These are phyloP conservation scores for Apistogramma diplotaenia DNA, from an alignment of 2,113 vertebrate species.

Conservation along the genomic window DNA sequence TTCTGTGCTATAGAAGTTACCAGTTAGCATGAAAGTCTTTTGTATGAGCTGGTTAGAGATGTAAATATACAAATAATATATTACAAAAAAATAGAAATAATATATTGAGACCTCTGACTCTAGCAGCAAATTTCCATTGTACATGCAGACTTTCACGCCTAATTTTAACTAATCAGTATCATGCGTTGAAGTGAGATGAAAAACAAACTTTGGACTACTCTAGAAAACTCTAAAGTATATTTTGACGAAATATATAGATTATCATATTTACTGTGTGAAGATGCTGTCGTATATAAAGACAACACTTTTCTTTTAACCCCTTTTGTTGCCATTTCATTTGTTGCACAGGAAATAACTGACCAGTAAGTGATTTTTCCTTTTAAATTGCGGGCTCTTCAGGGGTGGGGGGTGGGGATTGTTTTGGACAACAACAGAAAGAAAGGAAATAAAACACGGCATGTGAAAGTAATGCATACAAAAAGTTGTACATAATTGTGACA, in stretches of 20 bases:
- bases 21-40: conserved; percentile 6
- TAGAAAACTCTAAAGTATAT: conserved; percentile 12
- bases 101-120: conserved; percentile 7
- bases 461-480: conserved; percentile 4
- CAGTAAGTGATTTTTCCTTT: background rate
- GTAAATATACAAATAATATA: conserved; percentile 62
- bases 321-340: conserved; percentile 7
- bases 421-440: background rate
- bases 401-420: too few relatives aligned
- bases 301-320: background rate
- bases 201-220: background rate
- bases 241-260: conserved; percentile 17
- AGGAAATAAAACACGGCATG: background rate
- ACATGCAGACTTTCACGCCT: background rate
- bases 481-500: conserved; percentile 17
- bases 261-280: background rate
- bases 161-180: background rate
- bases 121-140: background rate
- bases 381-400: too few relatives aligned
- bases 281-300: background rate
- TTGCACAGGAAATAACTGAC: conserved; percentile 23
- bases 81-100: conserved; percentile 37
- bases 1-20: background rate
- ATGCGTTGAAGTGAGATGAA: background rate
- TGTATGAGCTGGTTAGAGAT: conserved; percentile 26